Percentiles rank a stretch among this genome's conserved stretches.
Conservation (phyloP, 2,888 invertebrate species). For the Pammene aurita region DNA sequence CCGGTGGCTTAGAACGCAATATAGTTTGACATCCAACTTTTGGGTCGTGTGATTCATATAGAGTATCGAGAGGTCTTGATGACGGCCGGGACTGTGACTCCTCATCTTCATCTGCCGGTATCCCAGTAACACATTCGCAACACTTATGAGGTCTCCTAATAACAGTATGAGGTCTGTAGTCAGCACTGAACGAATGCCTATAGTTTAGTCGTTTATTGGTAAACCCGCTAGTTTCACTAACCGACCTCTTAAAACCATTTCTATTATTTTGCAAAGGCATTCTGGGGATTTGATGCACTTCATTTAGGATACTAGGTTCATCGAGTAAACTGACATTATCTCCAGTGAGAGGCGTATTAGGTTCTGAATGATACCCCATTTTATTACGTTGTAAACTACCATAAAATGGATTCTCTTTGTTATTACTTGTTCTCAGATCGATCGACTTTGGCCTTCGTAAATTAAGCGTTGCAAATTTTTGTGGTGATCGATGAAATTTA, state of each 20-base stretch:
- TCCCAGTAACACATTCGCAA: conserved; percentile 78
- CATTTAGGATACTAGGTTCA: conserved; percentile 67
- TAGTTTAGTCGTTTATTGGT: conserved; percentile 73
- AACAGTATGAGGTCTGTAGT: conserved; percentile 65
- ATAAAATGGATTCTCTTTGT: conserved; percentile 68
- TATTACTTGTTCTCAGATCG: conserved; percentile 65
- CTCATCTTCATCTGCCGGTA: conserved; percentile 67
- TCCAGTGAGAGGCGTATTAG: conserved; percentile 73
- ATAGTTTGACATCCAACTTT: conserved; percentile 87
- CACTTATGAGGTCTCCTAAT: conserved; percentile 75
- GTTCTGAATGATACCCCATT: conserved; percentile 79
- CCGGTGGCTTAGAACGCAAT: conserved; percentile 86
- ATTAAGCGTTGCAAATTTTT: conserved; percentile 79
- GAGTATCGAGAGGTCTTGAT: conserved; percentile 75
- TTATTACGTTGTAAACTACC: conserved; percentile 74
- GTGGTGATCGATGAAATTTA: conserved; percentile 78
- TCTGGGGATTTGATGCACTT: conserved; percentile 75
- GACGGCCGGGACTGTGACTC: conserved; percentile 64
- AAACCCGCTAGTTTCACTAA: conserved; percentile 77
- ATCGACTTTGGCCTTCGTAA: conserved; percentile 77
- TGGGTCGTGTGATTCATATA: conserved; percentile 84
- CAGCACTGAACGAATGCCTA: conserved; percentile 79
- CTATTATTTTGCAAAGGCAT: conserved; percentile 76
- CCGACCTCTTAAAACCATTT: conserved; percentile 75
- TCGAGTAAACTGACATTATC: conserved; percentile 64